Evolutionary conservation across 1,140 invertebrate genomes (phyloP).

Genomic region (Daktulosphaira vitifoliae): DNA sequence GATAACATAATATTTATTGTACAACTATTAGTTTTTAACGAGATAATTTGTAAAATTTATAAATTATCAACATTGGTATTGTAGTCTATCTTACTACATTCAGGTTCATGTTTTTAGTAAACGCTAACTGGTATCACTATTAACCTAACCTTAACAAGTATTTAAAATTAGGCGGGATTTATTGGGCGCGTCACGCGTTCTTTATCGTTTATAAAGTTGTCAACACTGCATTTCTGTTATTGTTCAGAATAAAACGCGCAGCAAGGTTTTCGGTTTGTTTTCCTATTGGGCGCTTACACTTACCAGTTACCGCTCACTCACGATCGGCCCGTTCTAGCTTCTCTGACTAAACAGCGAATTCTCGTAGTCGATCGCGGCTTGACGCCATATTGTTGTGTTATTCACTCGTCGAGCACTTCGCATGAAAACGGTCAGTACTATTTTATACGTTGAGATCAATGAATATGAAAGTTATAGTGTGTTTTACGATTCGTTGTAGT

Average conservation of each 20-base stretch:
- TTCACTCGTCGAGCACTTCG: background rate
- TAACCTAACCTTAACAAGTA: no score
- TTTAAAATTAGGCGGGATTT: constrained; percentile 10
- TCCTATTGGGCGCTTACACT: background rate
- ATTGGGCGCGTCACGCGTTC: background rate
- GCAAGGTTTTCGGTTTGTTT: constrained; percentile 18
- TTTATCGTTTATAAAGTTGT: background rate
- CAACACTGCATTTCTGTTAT: constrained; percentile 33
- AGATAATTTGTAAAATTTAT: no score
- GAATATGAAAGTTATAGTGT: constrained; percentile 9
- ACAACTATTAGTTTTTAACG: no score
- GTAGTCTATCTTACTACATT: no score
- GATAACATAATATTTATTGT: no score
- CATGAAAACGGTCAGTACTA: background rate
- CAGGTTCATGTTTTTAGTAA: no score
- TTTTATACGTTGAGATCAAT: background rate
- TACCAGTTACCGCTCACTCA: constrained; percentile 13
- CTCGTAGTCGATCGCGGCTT: background rate
- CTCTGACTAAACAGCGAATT: constrained; percentile 19
- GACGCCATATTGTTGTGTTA: constrained; percentile 28
- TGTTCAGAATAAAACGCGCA: constrained; percentile 6
- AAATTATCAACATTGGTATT: no score
- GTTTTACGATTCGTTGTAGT: constrained; percentile 5
- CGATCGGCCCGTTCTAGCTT: constrained; percentile 5
- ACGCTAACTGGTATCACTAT: no score